Evolutionary conservation across 1,140 invertebrate species (phyloP).

Genomic region (Cherax quadricarinatus): DNA sequence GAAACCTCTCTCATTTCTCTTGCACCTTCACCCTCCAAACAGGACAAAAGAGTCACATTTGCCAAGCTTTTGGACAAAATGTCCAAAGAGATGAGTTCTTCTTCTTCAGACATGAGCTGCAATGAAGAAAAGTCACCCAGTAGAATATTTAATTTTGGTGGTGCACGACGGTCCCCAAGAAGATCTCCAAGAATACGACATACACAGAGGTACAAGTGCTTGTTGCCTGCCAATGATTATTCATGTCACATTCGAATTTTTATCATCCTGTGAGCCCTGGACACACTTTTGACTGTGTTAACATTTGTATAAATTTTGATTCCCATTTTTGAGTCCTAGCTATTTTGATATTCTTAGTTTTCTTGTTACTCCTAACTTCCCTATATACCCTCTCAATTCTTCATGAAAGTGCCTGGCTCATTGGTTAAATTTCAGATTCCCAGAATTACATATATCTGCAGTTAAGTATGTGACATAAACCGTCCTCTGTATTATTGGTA

Average conservation of each 20-base stretch:
- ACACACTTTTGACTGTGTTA: neutral
- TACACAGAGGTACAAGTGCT: slow-evolving; percentile 55
- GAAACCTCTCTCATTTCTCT: slow-evolving; percentile 70
- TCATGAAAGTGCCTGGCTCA: too few relatives aligned
- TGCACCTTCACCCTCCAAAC: slow-evolving; percentile 65
- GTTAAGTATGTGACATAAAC: too few relatives aligned
- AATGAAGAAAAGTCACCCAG: slow-evolving; percentile 55
- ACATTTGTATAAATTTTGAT: neutral
- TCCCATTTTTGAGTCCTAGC: neutral
- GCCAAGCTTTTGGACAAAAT: slow-evolving; percentile 85
- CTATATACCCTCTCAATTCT: too few relatives aligned
- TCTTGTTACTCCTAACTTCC: too few relatives aligned
- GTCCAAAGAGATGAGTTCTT: slow-evolving; percentile 77
- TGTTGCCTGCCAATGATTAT: too few relatives aligned
- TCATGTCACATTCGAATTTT: neutral
- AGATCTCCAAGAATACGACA: slow-evolving; percentile 58
- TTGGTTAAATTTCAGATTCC: too few relatives aligned
- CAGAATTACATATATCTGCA: too few relatives aligned
- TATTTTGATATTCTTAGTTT: too few relatives aligned
- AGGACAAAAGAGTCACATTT: slow-evolving; percentile 81
- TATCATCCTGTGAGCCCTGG: neutral
- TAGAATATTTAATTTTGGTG: slow-evolving; percentile 45
- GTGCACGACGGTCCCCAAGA: slow-evolving; percentile 52
- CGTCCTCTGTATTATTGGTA: too few relatives aligned
- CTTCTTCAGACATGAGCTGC: slow-evolving; percentile 67